phyloP scores from a whole-genome alignment of 1,140 invertebrate species.

The Eumaeus atala region DNA sequence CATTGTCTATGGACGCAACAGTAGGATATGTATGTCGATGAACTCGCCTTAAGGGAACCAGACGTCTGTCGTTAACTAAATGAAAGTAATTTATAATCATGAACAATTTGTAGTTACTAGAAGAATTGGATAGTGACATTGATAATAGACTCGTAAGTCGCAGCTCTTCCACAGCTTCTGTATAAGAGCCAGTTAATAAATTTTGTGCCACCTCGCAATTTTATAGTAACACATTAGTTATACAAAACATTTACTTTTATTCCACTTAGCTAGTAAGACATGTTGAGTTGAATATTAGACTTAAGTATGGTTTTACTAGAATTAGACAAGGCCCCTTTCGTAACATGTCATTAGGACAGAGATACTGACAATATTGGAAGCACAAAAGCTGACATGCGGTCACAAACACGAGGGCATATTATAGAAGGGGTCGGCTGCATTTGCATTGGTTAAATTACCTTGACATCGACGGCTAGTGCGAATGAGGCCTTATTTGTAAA shows the following conservation, averaged over 20 bases:
- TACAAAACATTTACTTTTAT: constrained; percentile 51
- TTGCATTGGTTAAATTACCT: constrained; percentile 52
- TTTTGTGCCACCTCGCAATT: constrained; percentile 63
- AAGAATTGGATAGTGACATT: neutral
- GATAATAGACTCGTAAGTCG: constrained; percentile 13
- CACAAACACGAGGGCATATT: constrained; percentile 51
- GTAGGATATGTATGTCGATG: too few relatives aligned
- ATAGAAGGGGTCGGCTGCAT: constrained; percentile 55
- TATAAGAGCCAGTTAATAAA: constrained; percentile 38
- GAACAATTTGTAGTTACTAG: neutral
- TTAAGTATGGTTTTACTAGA: constrained; percentile 35
- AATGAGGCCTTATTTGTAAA: constrained; percentile 59
- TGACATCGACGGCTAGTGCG: constrained; percentile 61
- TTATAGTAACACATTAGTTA: constrained; percentile 36
- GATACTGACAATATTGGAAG: constrained; percentile 11
- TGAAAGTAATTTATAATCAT: too few relatives aligned
- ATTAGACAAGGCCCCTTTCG: constrained; percentile 41
- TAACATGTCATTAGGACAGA: constrained; percentile 29
- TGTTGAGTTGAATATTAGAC: constrained; percentile 47
- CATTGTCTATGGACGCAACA: too few relatives aligned
- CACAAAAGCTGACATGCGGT: constrained; percentile 37
- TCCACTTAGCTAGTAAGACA: constrained; percentile 60
- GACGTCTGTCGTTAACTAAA: too few relatives aligned
- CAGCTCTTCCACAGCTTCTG: constrained; percentile 16
- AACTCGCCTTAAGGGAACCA: too few relatives aligned